Evolutionary conservation across 2,888 invertebrate species (phyloP).

Genomic region (Diaphora mendica): DNA sequence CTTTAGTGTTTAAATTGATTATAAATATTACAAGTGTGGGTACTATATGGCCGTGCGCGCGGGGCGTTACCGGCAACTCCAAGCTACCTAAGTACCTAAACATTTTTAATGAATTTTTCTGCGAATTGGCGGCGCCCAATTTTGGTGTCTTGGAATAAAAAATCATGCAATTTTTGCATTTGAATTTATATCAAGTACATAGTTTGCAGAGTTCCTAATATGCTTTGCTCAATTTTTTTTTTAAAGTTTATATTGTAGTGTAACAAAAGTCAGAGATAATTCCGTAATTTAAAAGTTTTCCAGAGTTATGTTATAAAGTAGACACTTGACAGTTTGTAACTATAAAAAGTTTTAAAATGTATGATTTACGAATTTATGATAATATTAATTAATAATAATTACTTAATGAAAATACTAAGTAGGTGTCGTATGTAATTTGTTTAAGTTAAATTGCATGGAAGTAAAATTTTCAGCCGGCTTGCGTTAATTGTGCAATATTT

Average conservation of each 20-base stretch:
- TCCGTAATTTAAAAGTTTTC: background rate
- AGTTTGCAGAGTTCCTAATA: background rate
- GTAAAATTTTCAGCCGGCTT: conserved; percentile 21
- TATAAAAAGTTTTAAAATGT: background rate
- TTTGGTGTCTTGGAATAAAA: conserved; percentile 56
- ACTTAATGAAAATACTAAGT: background rate
- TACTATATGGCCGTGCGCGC: conserved; percentile 53
- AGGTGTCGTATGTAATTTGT: conserved; percentile 13
- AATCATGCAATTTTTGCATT: background rate
- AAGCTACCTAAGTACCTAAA: conserved; percentile 34
- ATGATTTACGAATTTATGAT: background rate
- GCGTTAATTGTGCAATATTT: conserved; percentile 44
- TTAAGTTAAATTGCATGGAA: background rate
- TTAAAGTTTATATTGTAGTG: no score
- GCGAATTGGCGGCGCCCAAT: conserved; percentile 72
- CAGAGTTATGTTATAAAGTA: background rate
- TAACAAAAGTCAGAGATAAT: background rate
- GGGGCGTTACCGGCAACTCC: conserved; percentile 77
- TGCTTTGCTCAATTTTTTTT: no score
- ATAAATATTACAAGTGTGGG: conserved; percentile 37
- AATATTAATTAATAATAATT: background rate
- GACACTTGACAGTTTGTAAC: background rate
- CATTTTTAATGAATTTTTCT: conserved; percentile 68
- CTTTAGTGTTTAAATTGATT: conserved; percentile 30
- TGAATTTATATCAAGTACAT: background rate